phyloP scores from a whole-genome alignment of 1,140 invertebrate species.

The Drosophila nigrodunni region DNA sequence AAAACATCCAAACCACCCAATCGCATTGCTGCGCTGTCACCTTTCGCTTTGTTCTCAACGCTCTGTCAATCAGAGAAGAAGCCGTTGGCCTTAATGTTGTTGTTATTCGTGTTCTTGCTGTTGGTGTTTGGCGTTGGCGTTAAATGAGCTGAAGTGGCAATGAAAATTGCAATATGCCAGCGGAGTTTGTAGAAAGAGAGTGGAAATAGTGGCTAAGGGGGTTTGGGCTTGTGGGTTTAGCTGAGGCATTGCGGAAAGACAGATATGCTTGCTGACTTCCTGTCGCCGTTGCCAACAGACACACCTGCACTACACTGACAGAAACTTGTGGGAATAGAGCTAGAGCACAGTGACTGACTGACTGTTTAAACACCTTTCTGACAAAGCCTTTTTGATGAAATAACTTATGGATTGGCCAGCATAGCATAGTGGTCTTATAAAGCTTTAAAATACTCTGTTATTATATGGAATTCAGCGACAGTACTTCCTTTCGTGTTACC shows the following conservation, averaged over 20 bases:
- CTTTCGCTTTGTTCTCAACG: constrained; percentile 19
- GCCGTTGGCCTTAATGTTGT: constrained; percentile 2
- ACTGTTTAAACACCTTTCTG: no score
- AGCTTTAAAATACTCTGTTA: no score
- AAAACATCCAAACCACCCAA: not conserved
- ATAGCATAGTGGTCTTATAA: no score
- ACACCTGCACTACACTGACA: not conserved
- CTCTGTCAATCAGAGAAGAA: constrained; percentile 34
- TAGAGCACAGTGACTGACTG: no score
- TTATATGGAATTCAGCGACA: no score
- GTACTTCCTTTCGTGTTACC: no score
- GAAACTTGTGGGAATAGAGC: no score
- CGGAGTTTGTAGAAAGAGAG: not conserved
- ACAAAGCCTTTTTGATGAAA: no score
- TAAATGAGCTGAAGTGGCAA: constrained; percentile 48
- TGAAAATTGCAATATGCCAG: constrained; percentile 40
- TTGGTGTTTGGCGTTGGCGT: not conserved
- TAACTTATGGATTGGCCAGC: no score
- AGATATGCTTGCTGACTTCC: not conserved
- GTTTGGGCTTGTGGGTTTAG: not conserved
- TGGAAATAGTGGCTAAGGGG: not conserved
- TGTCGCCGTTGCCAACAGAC: not conserved
- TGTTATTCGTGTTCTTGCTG: no score
- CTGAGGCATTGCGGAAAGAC: not conserved
- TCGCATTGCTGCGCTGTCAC: constrained; percentile 8